These are phyloP conservation scores for Eleutherodactylus coqui DNA, from an alignment of 2,797 vertebrate genomes.

Conservation along the genomic window DNA sequence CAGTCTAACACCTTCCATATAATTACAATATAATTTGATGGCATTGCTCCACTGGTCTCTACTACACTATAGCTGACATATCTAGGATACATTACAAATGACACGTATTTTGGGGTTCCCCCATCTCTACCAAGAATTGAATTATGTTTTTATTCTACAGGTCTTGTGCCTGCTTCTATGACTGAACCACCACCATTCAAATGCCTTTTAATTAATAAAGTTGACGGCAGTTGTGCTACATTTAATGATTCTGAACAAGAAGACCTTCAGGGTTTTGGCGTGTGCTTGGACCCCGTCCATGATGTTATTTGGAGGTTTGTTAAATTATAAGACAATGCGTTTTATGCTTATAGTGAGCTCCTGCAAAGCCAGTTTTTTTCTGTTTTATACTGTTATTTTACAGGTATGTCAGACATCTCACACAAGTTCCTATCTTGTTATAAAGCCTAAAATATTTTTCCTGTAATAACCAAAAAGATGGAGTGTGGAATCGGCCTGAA, in stretches of 20 bases:
- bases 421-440: neutral
- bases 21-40: no score
- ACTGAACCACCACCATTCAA: conserved; percentile 97
- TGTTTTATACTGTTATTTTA: neutral
- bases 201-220: conserved; percentile 97
- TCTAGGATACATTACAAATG: neutral
- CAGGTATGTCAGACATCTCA: neutral
- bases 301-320: conserved; percentile 98
- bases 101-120: neutral
- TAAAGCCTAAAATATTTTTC: neutral
- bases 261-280: conserved; percentile 95
- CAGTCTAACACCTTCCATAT: no score
- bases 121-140: neutral
- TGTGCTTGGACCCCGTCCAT: conserved; percentile 97
- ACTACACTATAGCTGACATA: no score
- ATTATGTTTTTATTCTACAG: conserved; percentile 68
- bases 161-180: conserved; percentile 92
- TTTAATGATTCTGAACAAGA: conserved; percentile 99
- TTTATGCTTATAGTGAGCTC: neutral
- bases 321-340: neutral
- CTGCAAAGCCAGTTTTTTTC: neutral
- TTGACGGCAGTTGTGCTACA: conserved; percentile 97
- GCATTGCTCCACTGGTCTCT: no score
- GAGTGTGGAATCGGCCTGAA: no score
- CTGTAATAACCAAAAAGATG: neutral